phyloP scores from a whole-genome alignment of 2,888 invertebrate genomes.

The Caenorhabditis angaria region DNA sequence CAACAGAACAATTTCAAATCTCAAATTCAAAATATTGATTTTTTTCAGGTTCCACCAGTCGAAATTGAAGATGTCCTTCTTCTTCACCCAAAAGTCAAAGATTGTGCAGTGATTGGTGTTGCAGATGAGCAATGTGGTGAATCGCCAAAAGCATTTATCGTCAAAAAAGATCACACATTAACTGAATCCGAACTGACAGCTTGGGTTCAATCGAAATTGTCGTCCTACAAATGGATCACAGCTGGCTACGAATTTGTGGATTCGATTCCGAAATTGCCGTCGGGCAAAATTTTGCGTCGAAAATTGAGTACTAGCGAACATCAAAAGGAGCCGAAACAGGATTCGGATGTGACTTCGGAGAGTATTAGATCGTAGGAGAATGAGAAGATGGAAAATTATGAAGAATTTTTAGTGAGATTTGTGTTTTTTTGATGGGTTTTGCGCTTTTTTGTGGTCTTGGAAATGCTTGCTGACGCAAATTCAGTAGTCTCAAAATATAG shows the following conservation, averaged over 20 bases:
- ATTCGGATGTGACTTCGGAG: not conserved
- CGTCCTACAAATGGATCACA: slow-evolving; percentile 43
- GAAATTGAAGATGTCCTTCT: slow-evolving; percentile 50
- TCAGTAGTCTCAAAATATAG: too few species aligned
- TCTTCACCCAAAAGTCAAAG: slow-evolving; percentile 44
- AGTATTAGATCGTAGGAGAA: too few species aligned
- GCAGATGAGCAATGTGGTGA: slow-evolving; percentile 38
- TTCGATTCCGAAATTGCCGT: slow-evolving; percentile 35
- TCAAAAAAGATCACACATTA: slow-evolving; percentile 39
- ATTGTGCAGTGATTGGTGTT: slow-evolving; percentile 46
- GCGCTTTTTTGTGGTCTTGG: too few species aligned
- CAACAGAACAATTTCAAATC: too few species aligned
- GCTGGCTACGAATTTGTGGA: slow-evolving; percentile 38
- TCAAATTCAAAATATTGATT: not conserved
- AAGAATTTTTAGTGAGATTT: too few species aligned
- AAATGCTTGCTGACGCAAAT: too few species aligned
- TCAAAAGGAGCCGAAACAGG: too few species aligned
- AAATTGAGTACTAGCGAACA: slow-evolving; percentile 9
- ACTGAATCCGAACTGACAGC: slow-evolving; percentile 28
- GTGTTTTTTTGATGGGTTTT: too few species aligned
- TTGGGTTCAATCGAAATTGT: slow-evolving; percentile 35
- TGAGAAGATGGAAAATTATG: too few species aligned
- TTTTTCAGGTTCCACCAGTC: slow-evolving; percentile 38
- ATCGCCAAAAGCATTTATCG: slow-evolving; percentile 43
- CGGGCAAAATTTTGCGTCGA: slow-evolving; percentile 36